Evolutionary conservation across 2,113 vertebrate species (phyloP), one percentile per base, ranked within the genome.

Genomic region (Orycteropus afer): DNA sequence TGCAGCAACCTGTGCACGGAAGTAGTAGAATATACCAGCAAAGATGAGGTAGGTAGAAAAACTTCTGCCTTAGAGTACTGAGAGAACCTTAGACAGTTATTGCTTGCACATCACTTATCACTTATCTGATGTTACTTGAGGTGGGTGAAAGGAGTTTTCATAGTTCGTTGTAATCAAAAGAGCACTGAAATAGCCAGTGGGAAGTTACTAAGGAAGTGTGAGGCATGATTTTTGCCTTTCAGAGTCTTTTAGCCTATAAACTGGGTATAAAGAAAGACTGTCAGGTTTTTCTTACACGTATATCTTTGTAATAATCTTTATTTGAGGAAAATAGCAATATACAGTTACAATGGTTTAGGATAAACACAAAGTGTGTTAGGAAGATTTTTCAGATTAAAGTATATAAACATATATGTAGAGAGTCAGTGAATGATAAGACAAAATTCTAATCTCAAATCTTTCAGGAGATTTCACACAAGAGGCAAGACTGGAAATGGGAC

Each of bases 1-100:
- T 99, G 99, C 97, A 99, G 99, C 98, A 99, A 99, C 76, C 98
- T 99, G 81, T 99, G 99, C 95, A 99, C 99, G 0, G 99, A 99
- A 95, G 98, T 99, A 0, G 99, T 99, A 69, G 99, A 99, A 51
- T 99, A 99, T 91, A 99, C 99, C 76, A 99, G 99, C 98, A 98
- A 98, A 32, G 99, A 99, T 1, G 99, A 99, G 99, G 99, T 99
- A 9, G 71, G 98, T 87, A 67, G 29, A n/a, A 51, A 79, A 82
- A 20, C 13, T 40, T 86, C 27, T 74, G 34, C 27, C 5, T 55
- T 80, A 5, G 34, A 61, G 4, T 51, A 34, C 29, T 18, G 32
- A 80, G 81, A 81, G 57, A 53, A 5, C 73, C 63, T 49, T 45
- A 57, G 63, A 74, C 42, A 67, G 32, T 77, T 81, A n/a, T 3